These are phyloP conservation scores for Todiramphus chloris DNA, from an alignment of 2,113 vertebrate genomes.

Conservation along the genomic window DNA sequence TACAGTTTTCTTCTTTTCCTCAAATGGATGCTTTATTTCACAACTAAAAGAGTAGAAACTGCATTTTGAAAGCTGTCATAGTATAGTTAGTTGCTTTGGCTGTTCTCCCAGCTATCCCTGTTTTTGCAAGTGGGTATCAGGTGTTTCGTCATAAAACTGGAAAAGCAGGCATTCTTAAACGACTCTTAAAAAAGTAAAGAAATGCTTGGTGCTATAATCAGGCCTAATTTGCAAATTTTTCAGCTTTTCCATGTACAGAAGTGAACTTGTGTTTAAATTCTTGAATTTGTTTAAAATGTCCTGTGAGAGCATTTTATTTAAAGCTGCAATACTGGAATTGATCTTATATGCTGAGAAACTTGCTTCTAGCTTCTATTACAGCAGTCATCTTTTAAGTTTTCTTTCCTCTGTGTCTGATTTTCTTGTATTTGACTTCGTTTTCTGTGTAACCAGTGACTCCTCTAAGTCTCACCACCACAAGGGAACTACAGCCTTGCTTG, in stretches of 20 bases:
- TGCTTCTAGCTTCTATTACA: neutral
- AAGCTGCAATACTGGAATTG: neutral
- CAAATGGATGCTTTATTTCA: neutral
- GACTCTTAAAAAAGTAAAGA: neutral
- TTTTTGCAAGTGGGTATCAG: neutral
- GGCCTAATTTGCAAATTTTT: neutral
- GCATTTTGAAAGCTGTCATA: neutral
- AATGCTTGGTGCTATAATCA: neutral
- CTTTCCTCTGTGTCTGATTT: neutral
- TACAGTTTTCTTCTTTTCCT: neutral
- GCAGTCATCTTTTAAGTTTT: neutral
- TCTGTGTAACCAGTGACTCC: neutral
- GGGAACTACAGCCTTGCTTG: neutral
- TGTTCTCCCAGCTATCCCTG: no score
- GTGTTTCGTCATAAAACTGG: neutral
- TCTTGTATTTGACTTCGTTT: neutral
- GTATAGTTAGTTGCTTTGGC: neutral
- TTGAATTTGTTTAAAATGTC: neutral
- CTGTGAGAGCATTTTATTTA: neutral
- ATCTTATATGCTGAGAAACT: neutral
- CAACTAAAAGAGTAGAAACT: neutral
- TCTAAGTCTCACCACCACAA: neutral
- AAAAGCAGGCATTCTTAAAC: conserved; percentile 3
- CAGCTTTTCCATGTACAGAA: neutral
- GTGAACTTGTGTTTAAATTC: neutral